Percentiles rank a stretch among this genome's conserved stretches.
Evolutionary conservation across 2,888 invertebrate species (phyloP).

Genomic region (Temnothorax unifasciatus): DNA sequence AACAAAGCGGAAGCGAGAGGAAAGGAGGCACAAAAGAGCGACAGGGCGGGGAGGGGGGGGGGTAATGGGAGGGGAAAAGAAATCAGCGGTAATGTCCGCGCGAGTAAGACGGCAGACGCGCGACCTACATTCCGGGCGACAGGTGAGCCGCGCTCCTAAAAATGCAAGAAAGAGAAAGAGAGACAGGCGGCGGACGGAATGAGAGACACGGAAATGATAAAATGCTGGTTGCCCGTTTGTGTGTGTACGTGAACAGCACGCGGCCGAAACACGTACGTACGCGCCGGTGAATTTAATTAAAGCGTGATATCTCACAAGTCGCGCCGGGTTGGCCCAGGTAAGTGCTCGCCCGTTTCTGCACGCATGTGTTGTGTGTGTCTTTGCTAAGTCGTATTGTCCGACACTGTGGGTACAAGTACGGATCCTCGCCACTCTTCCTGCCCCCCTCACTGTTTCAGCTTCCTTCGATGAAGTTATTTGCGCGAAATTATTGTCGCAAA

Average conservation of each 20-base stretch:
- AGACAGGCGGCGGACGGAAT: background rate
- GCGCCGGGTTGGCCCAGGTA: constrained; percentile 64
- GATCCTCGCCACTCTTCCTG: background rate
- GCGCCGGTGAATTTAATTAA: constrained; percentile 59
- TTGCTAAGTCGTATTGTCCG: constrained; percentile 13
- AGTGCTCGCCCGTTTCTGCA: constrained; percentile 42
- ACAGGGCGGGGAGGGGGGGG: background rate
- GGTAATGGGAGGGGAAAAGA: constrained; percentile 44
- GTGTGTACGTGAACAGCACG: constrained; percentile 7
- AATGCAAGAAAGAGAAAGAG: constrained; percentile 35
- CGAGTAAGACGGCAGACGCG: constrained; percentile 68
- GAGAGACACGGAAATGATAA: constrained; percentile 26
- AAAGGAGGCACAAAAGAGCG: constrained; percentile 47
- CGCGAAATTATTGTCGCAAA: background rate
- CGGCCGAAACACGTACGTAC: constrained; percentile 43
- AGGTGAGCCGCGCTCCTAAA: constrained; percentile 73
- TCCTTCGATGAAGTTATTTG: constrained; percentile 15
- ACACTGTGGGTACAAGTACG: background rate
- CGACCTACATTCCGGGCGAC: constrained; percentile 79
- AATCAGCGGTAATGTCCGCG: constrained; percentile 67
- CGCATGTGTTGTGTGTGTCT: background rate
- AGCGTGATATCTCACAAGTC: constrained; percentile 53
- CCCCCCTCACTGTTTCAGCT: background rate
- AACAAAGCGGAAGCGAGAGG: constrained; percentile 50
- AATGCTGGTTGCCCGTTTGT: background rate